Percentiles rank a stretch among this genome's conserved stretches.
Conservation (phyloP, 2,888 invertebrate species). For the Leucophenga maculata region DNA sequence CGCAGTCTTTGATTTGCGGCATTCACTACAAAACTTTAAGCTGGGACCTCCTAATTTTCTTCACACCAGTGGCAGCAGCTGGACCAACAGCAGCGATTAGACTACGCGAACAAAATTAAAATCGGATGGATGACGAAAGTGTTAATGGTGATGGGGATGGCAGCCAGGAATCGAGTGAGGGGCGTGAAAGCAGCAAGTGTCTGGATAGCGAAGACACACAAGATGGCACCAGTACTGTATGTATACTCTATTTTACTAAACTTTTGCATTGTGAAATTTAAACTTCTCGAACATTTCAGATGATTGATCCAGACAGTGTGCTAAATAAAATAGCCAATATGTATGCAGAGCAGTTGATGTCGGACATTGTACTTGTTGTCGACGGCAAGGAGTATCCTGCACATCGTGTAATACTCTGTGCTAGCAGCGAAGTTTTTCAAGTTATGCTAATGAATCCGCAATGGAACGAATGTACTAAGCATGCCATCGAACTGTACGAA, state of each 20-base stretch:
- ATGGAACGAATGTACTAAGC: conserved; percentile 93
- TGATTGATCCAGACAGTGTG: conserved; percentile 88
- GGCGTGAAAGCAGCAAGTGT: conserved; percentile 55
- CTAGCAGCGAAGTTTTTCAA: conserved; percentile 95
- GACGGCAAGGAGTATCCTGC: conserved; percentile 87
- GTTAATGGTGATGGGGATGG: conserved; percentile 31
- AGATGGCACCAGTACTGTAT: conserved; percentile 57
- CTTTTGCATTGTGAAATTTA: background rate
- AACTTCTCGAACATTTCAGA: conserved; percentile 73
- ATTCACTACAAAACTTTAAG: no score
- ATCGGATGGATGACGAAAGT: background rate
- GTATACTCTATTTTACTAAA: conserved; percentile 36
- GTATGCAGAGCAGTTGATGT: conserved; percentile 89
- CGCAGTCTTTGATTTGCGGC: no score
- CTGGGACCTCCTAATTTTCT: no score
- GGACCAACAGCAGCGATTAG: no score
- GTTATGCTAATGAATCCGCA: conserved; percentile 96
- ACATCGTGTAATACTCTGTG: conserved; percentile 92
- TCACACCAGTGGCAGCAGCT: no score
- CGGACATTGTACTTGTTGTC: conserved; percentile 89
- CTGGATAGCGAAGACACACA: conserved; percentile 50
- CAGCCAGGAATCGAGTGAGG: conserved; percentile 47
- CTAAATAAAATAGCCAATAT: conserved; percentile 86
- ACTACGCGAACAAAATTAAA: no score
- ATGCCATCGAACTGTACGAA: conserved; percentile 87